Base-by-base conservation (phyloP, 1,140 invertebrate genomes). In the Lerema accius region DNA sequence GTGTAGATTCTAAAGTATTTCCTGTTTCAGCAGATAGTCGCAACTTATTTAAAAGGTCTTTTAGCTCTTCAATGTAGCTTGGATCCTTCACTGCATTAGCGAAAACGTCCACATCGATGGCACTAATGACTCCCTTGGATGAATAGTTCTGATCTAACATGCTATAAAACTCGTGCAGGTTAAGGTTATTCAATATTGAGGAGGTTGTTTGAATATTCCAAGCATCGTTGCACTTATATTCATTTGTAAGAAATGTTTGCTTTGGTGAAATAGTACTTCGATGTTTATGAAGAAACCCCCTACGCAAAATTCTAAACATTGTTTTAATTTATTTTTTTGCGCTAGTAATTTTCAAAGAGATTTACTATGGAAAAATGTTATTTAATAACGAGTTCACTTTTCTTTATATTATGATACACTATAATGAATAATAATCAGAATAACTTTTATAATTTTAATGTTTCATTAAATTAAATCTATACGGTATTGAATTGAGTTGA, bases 61-160 rank as follows among this genome's bases (percentile, higher is more conserved):
- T 90, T 0, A 96, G 70, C 89, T 97, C 95, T 10, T 96, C 94
- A 2, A 94, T 64, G 28, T 90, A 82, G 16, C 89, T 76, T 0
- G 84, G 60, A 28, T 93, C 90, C 14, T 80, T 84, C 0, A 94
- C 65, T 19, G 91, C 86, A 85, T 96, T 95, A 0, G 92, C 93
- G 83, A 94, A 96, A 66, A 96, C 92, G 77, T 97, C 95, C 0
- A 96, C 88, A 78, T 96, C 95, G 14, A 96, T 91, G 4, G 95
- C 93, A 82, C 92, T 94, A 0, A 95, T 86, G 67, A 92, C 91
- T 0, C 91, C 92, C 42, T 69, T 80, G 65, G 62, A 92, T 69
- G 75, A 91, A 93, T 77, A 82, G 17, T 92, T 93, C 67, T 93
- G 91, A 37, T 95, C 93, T 6, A 96, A 67, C 46, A 93, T 91